These are phyloP conservation scores for Pristionchus entomophagus DNA, from an alignment of 2,888 invertebrate genomes.

Conservation along the genomic window DNA sequence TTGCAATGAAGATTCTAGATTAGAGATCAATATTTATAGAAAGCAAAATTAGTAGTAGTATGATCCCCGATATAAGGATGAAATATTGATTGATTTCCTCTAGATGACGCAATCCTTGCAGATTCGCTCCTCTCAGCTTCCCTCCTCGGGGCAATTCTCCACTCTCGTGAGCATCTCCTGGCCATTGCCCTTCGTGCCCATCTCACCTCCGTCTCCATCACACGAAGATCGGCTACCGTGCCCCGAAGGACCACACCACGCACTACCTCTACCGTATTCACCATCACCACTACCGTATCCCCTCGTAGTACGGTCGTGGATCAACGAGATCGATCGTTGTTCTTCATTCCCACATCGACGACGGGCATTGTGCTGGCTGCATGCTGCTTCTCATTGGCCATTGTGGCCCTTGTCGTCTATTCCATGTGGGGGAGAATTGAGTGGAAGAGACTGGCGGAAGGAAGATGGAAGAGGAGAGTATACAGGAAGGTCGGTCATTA, in stretches of 20 bases:
- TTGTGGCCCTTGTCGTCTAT: background rate
- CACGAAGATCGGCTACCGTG: background rate
- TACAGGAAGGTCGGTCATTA: constrained; percentile 25
- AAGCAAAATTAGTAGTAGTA: no score
- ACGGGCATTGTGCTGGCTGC: background rate
- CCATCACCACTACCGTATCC: background rate
- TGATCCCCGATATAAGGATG: no score
- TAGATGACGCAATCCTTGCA: no score
- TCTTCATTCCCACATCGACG: background rate
- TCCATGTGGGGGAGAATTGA: constrained; percentile 19
- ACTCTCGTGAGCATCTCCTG: constrained; percentile 23
- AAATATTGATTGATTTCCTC: no score
- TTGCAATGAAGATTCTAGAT: no score
- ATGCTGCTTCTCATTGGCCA: background rate
- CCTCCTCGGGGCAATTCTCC: constrained; percentile 4
- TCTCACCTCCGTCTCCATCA: background rate
- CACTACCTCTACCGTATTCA: background rate
- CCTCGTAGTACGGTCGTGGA: no score
- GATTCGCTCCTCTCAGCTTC: background rate
- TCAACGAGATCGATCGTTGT: no score
- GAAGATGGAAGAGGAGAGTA: constrained; percentile 41
- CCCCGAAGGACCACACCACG: background rate
- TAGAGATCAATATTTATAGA: no score
- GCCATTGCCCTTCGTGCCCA: background rate
- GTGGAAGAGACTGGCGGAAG: constrained; percentile 28